phyloP scores from a whole-genome alignment of 2,113 vertebrate genomes.

The Dendropsophus ebraccatus region DNA sequence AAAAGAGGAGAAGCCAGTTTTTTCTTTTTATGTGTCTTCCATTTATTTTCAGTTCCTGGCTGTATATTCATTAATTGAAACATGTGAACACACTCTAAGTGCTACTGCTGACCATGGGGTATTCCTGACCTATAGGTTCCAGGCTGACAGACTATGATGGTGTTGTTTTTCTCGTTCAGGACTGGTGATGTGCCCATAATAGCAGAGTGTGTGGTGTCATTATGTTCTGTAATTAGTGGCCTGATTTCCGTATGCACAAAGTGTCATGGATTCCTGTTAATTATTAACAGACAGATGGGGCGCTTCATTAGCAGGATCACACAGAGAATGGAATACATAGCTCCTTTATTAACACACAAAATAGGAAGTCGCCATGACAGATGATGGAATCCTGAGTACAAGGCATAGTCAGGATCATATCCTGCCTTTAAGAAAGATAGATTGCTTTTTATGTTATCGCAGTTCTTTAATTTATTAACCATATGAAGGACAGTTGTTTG shows the following conservation, averaged over 20 bases:
- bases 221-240: background rate
- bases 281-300: conserved; percentile 31
- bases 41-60: no score
- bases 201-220: background rate
- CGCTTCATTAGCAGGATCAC: conserved; percentile 1
- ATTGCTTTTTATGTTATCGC: background rate
- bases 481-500: background rate
- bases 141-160: background rate
- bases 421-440: background rate
- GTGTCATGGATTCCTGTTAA: conserved; percentile 18
- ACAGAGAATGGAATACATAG: background rate
- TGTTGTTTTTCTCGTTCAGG: background rate
- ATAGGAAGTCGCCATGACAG: background rate
- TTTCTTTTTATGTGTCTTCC: no score
- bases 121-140: background rate
- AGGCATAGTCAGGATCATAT: background rate
- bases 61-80: no score
- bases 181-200: background rate
- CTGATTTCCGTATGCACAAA: conserved; percentile 3
- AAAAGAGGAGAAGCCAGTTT: no score
- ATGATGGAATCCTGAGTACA: background rate
- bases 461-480: background rate
- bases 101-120: background rate
- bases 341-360: background rate
- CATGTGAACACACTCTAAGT: no score